Evolutionary conservation across 1,140 invertebrate species (phyloP), one percentile per base, ranked within the genome.

Genomic region (Drosophila nikananu): DNA sequence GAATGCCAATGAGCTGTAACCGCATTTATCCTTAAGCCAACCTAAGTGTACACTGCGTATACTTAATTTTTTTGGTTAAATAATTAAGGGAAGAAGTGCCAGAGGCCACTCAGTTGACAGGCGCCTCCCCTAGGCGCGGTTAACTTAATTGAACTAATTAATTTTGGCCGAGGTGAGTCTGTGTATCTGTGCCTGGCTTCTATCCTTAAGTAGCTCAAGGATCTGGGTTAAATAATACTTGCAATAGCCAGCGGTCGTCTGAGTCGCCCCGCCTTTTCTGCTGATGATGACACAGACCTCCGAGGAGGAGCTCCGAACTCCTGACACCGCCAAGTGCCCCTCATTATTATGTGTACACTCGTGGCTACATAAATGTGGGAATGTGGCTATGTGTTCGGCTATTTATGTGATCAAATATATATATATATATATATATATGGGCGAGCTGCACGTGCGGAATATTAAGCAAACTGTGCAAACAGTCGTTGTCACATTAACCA

Each of bases 131-230:
- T 59, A 63, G 70, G 64, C 67, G 75, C 67, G 68, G 72, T 87
- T 70, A 37, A 48, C 68, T 55, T 81, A 78, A 87, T 74, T 89
- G 86, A 57, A 67, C 55, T 84, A 84, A 89, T 89, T 90, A 89
- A 89, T 89, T 89, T 76, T 1, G 51, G 41, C 63, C 63, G 48
- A 78, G 84, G 78, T 89, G 77, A 83, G 81, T 58, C 35, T 39
- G 81, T 77, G 46, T 27, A n/a, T 76, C 78, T 46, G 2, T 46
- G 2, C 2, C 70, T 70, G 79, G 67, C 55, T 60, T 37, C 62
- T 35, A 25, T 60, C 42, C 68, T 44, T 57, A 72, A 79, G 77
- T 79, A 79, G 60, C 76, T 58, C 35, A 48, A 70, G 76, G 52
- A 71, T 41, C 62, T 44, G 62, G 52, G 49, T 57, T 35, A 48